Conservation (phyloP, 2,113 vertebrate genomes). For the Ctenodactylus gundi region DNA sequence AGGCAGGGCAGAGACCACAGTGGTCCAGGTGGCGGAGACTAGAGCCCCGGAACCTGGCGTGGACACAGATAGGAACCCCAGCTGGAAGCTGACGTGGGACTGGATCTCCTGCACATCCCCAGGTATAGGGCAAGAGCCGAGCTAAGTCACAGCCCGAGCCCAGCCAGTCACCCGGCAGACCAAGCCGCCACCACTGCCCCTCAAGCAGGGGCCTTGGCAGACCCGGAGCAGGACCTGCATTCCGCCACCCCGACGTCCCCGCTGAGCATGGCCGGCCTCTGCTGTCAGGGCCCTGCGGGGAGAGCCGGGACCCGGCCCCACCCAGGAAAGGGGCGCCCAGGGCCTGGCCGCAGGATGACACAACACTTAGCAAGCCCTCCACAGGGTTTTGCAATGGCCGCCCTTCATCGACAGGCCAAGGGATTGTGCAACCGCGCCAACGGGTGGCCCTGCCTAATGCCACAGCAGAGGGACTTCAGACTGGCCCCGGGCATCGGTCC, state of each 20-base stretch:
- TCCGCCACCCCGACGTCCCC: background rate
- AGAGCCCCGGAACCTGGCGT: background rate
- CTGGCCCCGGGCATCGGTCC: background rate
- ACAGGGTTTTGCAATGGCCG: constrained; percentile 67
- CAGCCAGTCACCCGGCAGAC: background rate
- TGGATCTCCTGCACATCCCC: background rate
- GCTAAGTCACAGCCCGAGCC: background rate
- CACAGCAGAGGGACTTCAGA: background rate
- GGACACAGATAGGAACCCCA: background rate
- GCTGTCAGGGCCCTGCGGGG: background rate
- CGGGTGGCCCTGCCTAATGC: background rate
- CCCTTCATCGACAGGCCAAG: constrained; percentile 60
- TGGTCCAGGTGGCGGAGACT: background rate
- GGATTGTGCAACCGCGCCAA: constrained; percentile 65
- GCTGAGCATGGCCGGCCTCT: background rate
- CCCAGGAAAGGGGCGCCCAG: constrained; percentile 67
- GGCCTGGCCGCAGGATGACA: constrained; percentile 63
- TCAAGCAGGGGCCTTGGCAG: too few relatives aligned
- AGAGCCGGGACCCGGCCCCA: background rate
- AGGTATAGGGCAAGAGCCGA: background rate
- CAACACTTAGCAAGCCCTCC: constrained; percentile 69
- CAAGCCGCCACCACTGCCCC: background rate
- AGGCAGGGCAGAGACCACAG: fast-evolving
- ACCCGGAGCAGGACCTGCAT: background rate
- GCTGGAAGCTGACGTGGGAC: background rate